Conservation (phyloP, 1,140 invertebrate species). For the Ooceraea biroi region DNA sequence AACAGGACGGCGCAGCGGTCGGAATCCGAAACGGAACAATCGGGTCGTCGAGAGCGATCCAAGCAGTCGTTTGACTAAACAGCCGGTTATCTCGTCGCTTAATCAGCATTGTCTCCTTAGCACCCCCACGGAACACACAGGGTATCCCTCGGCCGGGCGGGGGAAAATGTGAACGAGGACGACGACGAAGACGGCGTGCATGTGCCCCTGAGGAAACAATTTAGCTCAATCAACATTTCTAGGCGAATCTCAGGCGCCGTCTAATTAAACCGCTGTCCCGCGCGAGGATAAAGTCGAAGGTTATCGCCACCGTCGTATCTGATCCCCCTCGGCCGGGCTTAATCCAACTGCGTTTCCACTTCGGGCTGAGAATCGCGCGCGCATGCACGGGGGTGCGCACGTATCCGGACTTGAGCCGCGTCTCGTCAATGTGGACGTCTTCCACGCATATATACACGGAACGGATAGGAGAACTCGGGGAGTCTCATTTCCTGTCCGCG, state of each 20-base stretch:
- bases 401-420: slow-evolving; percentile 46
- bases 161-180: background rate
- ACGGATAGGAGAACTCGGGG: slow-evolving; percentile 78
- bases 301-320: slow-evolving; percentile 83
- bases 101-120: slow-evolving; percentile 85
- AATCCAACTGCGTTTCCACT: slow-evolving; percentile 78
- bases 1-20: slow-evolving; percentile 37
- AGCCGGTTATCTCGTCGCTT: slow-evolving; percentile 78
- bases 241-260: slow-evolving; percentile 82
- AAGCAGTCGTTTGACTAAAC: slow-evolving; percentile 75
- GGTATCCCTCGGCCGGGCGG: slow-evolving; percentile 26
- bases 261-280: slow-evolving; percentile 86
- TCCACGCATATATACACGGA: slow-evolving; percentile 41
- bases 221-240: slow-evolving; percentile 87
- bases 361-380: slow-evolving; percentile 1
- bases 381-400: background rate
- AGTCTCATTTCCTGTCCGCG: slow-evolving; percentile 86
- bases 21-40: slow-evolving; percentile 49
- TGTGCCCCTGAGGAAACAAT: slow-evolving; percentile 83
- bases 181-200: slow-evolving; percentile 24
- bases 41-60: slow-evolving; percentile 47
- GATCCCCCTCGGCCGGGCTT: slow-evolving; percentile 74
- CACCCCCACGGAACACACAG: slow-evolving; percentile 60
- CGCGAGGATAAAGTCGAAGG: slow-evolving; percentile 84
- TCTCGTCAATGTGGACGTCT: slow-evolving; percentile 22